phyloP scores from a whole-genome alignment of 1,140 invertebrate genomes.

The Geopemphigus sp. region DNA sequence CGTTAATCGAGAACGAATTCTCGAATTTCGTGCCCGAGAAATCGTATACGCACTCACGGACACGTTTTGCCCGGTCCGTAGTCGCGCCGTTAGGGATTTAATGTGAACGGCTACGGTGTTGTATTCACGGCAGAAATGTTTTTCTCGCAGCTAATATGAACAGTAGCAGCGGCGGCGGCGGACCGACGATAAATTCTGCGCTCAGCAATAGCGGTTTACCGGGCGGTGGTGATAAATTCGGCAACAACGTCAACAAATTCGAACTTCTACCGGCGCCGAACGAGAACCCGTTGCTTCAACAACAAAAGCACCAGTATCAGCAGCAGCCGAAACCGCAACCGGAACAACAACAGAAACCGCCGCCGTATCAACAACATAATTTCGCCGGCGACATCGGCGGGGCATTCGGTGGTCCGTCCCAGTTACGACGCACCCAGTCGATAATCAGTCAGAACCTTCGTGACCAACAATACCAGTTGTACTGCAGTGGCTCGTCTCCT shows the following conservation, averaged over 20 bases:
- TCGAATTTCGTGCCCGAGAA: no score
- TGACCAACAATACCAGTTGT: slow-evolving; percentile 28
- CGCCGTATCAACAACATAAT: background rate
- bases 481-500: background rate
- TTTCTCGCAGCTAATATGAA: slow-evolving; percentile 30
- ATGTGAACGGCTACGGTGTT: no score
- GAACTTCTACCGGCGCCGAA: background rate
- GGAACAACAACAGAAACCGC: slow-evolving; percentile 8
- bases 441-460: slow-evolving; percentile 34
- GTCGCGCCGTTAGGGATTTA: no score
- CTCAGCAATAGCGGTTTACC: background rate
- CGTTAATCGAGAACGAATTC: no score
- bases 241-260: slow-evolving; percentile 6
- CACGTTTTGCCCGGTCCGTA: no score
- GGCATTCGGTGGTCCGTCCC: background rate
- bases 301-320: slow-evolving; percentile 28
- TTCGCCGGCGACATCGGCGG: background rate
- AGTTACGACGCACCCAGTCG: slow-evolving; percentile 18
- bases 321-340: background rate
- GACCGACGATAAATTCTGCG: background rate
- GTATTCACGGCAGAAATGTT: background rate
- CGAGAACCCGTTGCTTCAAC: background rate
- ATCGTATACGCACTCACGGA: no score
- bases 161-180: background rate
- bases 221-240: background rate